Evolutionary conservation across 2,797 vertebrate genomes (phyloP).

Genomic region (Pogonophryne albipinna): DNA sequence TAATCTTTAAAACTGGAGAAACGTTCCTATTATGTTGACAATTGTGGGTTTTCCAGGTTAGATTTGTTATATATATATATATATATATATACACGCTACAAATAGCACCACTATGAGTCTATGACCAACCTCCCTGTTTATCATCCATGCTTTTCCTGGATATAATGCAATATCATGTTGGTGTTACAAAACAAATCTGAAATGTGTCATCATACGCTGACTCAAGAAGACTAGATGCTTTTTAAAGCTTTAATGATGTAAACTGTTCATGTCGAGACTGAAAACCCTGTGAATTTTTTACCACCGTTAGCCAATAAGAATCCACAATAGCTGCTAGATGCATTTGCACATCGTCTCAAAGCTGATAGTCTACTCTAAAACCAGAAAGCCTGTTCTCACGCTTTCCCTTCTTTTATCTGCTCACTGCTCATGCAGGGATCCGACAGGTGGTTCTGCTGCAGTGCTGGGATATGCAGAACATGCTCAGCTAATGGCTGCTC

Average conservation of each 20-base stretch:
- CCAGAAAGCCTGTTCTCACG: conserved; percentile 35
- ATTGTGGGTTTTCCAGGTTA: no score
- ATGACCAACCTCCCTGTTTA: not conserved
- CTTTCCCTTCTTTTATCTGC: conserved; percentile 39
- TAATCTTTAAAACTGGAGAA: no score
- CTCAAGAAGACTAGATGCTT: not conserved
- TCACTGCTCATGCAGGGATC: conserved; percentile 18
- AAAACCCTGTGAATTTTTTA: conserved; percentile 14
- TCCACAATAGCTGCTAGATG: conserved; percentile 19
- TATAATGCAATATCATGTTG: not conserved
- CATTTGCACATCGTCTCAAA: conserved; percentile 44
- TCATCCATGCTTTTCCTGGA: not conserved
- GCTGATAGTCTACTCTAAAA: conserved; percentile 22
- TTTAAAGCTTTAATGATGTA: conserved; percentile 16
- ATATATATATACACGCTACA: not conserved
- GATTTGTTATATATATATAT: no score
- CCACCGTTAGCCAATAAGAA: conserved; percentile 7
- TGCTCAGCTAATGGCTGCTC: conserved; percentile 44
- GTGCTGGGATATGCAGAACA: conserved; percentile 40
- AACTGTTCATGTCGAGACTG: not conserved
- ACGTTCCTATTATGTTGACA: no score
- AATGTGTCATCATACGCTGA: conserved; percentile 21
- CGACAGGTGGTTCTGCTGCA: conserved; percentile 39
- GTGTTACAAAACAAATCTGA: conserved; percentile 10
- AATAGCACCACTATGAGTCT: not conserved